Base-by-base conservation (phyloP, 2,113 vertebrate genomes). In the Ardeotis arabs region DNA sequence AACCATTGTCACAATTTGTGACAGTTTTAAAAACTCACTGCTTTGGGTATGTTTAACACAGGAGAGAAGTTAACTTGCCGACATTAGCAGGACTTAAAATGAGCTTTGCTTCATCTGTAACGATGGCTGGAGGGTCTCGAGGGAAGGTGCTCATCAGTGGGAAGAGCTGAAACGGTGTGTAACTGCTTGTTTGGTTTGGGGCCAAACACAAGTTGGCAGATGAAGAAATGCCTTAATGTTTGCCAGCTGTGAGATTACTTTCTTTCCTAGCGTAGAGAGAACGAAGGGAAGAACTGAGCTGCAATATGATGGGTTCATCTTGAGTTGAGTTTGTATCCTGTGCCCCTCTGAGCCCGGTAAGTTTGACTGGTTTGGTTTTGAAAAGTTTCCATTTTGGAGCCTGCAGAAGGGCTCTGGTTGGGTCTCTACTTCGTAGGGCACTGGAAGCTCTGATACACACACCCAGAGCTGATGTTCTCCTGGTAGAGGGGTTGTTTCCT, bases 121-220 rank as follows among this genome's bases (percentile, higher is more conserved):
- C 1, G 6, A 31, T 25, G 50, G 19, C 44, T 37, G 35, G 39
- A 81, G 64, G 37, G 44, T 31, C 44, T 8, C 7, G 37, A 41
- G 60, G 45, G n/a, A 55, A 41, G 52, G 55, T 1, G 11, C 55
- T 45, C 4, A 0, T 27, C 0, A 0, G 37, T n/a, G 41, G 50
- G 49, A 66, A 60, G 35, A 19, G n/a, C 23, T 18, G 18, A 35
- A 55, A 29, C 1, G 13, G 33, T 21, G 14, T 2, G 0, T 23
- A 33, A 4, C 17, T 20, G n/a, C 72, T 60, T 25, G 41, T 18
- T 60, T 47, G n/a, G 29, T 53, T 58, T 37, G 39, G 41, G 44
- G 56, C 45, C 23, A 47, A 24, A 33, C 19, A 24, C 28, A 31
- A 6, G 49, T 9, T n/a, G 39, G 56, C 45, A 82, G 27, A n/a